phyloP scores from a whole-genome alignment of 1,140 invertebrate genomes.

The Leptinotarsa undecemlineata region DNA sequence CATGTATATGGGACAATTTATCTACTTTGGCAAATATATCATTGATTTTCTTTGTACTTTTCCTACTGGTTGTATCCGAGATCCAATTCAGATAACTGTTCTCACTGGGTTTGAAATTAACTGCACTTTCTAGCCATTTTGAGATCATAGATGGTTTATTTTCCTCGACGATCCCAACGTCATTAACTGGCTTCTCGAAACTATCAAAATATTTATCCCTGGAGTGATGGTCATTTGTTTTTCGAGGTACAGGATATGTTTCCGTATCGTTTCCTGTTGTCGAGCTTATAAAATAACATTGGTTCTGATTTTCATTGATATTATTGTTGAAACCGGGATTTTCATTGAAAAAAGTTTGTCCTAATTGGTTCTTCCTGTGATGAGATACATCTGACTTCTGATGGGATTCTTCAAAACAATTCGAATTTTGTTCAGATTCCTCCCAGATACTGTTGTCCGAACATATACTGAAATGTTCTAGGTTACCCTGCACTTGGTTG shows the following conservation, averaged over 20 bases:
- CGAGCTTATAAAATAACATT: conserved; percentile 54
- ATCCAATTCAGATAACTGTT: conserved; percentile 68
- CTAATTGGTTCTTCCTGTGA: background rate
- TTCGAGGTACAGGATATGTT: conserved; percentile 46
- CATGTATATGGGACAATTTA: conserved; percentile 53
- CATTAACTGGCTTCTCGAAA: conserved; percentile 47
- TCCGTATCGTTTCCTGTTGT: conserved; percentile 52
- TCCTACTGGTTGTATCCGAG: conserved; percentile 42
- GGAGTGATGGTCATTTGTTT: conserved; percentile 58
- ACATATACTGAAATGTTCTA: conserved; percentile 74
- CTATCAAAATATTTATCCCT: conserved; percentile 62
- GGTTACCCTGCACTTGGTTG: conserved; percentile 69
- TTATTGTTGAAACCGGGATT: conserved; percentile 32
- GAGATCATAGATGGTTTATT: conserved; percentile 62
- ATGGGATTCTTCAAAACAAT: conserved; percentile 31
- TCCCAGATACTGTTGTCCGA: conserved; percentile 76
- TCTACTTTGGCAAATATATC: conserved; percentile 13
- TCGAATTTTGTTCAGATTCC: conserved; percentile 56
- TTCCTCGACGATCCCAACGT: conserved; percentile 46
- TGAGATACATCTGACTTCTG: conserved; percentile 1
- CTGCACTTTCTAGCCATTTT: conserved; percentile 72
- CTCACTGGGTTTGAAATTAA: conserved; percentile 66
- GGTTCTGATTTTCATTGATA: conserved; percentile 33
- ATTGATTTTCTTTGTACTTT: conserved; percentile 34
- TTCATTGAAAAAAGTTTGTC: conserved; percentile 7